phyloP scores from a whole-genome alignment of 2,888 invertebrate species.

The Cataglyphis rosenhaueri region DNA sequence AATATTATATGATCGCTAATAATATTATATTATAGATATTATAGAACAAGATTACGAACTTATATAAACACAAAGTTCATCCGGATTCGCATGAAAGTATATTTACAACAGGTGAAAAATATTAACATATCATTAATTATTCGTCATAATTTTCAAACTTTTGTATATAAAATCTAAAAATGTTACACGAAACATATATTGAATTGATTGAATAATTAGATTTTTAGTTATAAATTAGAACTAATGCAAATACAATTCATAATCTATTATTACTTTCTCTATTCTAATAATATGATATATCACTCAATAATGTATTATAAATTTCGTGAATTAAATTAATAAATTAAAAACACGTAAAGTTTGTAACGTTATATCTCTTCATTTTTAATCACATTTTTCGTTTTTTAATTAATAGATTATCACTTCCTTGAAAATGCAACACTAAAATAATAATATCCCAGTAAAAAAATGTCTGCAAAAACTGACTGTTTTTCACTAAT shows the following conservation, averaged over 20 bases:
- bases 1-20: background rate
- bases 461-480: background rate
- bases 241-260: background rate
- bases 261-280: background rate
- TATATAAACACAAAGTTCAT: slow-evolving; percentile 1
- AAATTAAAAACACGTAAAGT: background rate
- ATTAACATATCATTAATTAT: background rate
- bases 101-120: background rate
- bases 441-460: background rate
- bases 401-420: background rate
- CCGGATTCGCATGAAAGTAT: background rate
- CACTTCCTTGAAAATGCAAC: background rate
- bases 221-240: background rate
- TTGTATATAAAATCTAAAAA: background rate
- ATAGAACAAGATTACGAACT: background rate
- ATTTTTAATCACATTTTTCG: background rate
- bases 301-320: background rate
- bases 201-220: background rate
- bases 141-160: background rate
- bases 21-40: background rate
- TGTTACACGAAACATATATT: background rate
- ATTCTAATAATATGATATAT: background rate
- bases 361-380: background rate
- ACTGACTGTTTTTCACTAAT: background rate
- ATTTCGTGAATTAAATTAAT: background rate